Evolutionary conservation across 2,113 vertebrate genomes (phyloP), one percentile per base, ranked within the genome.

Genomic region (Pitta sordida): DNA sequence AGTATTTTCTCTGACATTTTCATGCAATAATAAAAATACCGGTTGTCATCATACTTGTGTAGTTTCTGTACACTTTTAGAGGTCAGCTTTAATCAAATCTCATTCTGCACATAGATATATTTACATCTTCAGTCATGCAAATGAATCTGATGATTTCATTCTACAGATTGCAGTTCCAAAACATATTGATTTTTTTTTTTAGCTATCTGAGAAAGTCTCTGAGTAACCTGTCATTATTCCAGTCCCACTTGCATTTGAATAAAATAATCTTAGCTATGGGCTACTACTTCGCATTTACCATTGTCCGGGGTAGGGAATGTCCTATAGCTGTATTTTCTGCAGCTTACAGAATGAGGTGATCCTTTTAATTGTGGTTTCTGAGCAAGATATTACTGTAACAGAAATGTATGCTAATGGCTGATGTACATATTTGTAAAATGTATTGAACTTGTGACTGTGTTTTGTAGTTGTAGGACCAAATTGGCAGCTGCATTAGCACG

Each of bases 401-500:
- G 49, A 87, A 71, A 59, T 24, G 9, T 29, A 16, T 36, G 15
- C 63, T 58, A 91, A 52, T 56, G 56, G 64, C 48, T 59, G 39
- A 34, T 65, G n/a, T 34, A 58, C 70, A 52, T 20, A 37, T 56
- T 21, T 30, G 7, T 16, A 56, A 70, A 90, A 76, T 18, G 37
- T 59, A 39, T 0, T 79, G 30, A 68, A 75, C 32, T 69, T 77
- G 65, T 92, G 37, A 44, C 83, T 92, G 26, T 91, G 17, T 81
- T 5, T 90, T 96, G 30, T 96, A 99, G 99, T 92, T 98, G 85
- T 86, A 99, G 97, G 97, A 99, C 97, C 69, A 99, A 99, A 85
- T 95, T 99, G 93, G 98, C 98, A 64, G 99, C 98, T 19, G 98
- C 99, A 3, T 59, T 99, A 88, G 99, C 99, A 53, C 98, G 98